Conservation (phyloP, 1,140 invertebrate genomes). For the Sipha flava region DNA sequence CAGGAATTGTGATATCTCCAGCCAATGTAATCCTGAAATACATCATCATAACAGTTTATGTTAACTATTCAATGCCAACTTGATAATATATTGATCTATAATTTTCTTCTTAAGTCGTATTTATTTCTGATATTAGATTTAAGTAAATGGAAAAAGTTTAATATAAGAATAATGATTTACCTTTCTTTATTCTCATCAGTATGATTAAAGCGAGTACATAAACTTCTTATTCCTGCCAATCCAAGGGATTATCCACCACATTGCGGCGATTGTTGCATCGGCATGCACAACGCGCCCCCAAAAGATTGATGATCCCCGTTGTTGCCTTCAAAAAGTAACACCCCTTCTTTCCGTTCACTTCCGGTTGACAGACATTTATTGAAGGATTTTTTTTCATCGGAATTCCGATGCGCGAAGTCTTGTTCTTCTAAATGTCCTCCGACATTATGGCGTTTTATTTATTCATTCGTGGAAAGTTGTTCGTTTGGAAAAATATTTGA, state of each 20-base stretch:
- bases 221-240: neutral
- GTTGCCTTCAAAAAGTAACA: neutral
- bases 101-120: neutral
- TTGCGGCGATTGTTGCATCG: neutral
- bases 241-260: neutral
- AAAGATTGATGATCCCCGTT: conserved; percentile 4
- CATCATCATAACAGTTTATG: no score
- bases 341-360: neutral
- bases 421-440: neutral
- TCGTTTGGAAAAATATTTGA: neutral
- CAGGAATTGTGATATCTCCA: no score
- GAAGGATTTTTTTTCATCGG: neutral
- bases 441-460: neutral
- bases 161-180: neutral
- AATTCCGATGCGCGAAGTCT: neutral
- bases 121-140: neutral
- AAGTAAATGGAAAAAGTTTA: neutral
- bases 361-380: conserved; percentile 10
- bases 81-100: no score
- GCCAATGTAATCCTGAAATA: no score
- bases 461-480: neutral
- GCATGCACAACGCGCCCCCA: neutral
- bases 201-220: neutral
- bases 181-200: neutral
- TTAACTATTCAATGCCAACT: no score